phyloP scores from a whole-genome alignment of 2,797 vertebrate genomes.

The Sus cebifrons region DNA sequence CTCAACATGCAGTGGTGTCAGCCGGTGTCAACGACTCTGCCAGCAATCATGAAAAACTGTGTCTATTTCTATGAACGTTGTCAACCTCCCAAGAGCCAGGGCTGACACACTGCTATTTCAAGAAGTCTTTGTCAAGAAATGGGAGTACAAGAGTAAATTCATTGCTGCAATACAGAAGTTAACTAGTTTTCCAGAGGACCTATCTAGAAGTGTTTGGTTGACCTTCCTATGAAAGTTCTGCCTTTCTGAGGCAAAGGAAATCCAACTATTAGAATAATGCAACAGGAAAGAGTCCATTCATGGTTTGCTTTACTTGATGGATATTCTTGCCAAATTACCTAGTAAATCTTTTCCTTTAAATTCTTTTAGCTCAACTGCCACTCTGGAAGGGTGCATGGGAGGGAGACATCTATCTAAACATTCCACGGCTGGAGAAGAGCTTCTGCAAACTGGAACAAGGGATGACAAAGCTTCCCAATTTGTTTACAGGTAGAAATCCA shows the following conservation, averaged over 20 bases:
- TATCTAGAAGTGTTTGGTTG: conserved; percentile 65
- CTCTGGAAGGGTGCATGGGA: background rate
- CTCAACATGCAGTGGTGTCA: conserved; percentile 85
- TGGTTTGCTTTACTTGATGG: conserved; percentile 40
- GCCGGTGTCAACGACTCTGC: conserved; percentile 83
- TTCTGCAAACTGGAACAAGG: background rate
- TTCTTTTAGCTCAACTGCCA: background rate
- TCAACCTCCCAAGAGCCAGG: conserved; percentile 84
- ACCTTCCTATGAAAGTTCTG: conserved; percentile 64
- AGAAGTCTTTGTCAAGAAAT: conserved; percentile 80
- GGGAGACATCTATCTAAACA: background rate
- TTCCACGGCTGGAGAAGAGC: background rate
- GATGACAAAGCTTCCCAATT: background rate
- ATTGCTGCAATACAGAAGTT: conserved; percentile 74
- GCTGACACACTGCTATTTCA: conserved; percentile 84
- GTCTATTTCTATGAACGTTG: conserved; percentile 81
- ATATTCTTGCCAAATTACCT: conserved; percentile 44
- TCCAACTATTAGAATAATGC: conserved; percentile 50
- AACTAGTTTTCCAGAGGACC: conserved; percentile 76
- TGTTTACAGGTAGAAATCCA: background rate
- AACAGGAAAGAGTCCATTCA: conserved; percentile 41
- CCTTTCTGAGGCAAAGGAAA: conserved; percentile 66
- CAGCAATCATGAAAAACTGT: conserved; percentile 76
- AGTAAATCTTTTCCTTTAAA: conserved; percentile 48
- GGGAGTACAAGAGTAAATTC: conserved; percentile 68